phyloP scores from a whole-genome alignment of 2,888 invertebrate genomes.

The Morinoia aosen region DNA sequence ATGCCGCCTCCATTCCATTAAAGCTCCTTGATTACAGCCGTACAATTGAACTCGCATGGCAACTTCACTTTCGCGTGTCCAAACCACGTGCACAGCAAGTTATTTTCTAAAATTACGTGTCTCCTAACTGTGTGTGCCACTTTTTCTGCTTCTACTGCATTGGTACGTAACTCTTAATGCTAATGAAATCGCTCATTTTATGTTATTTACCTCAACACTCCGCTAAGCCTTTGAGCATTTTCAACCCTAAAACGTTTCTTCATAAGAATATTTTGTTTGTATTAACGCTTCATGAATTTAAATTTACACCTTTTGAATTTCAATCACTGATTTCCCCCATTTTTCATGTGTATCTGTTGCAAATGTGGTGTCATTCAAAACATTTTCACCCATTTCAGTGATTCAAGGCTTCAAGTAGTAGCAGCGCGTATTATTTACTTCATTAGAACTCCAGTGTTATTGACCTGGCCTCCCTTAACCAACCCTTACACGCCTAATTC shows the following conservation, averaged over 20 bases:
- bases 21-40: too few relatives aligned
- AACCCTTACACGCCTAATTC: too few relatives aligned
- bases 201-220: background rate
- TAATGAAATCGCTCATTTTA: background rate
- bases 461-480: too few relatives aligned
- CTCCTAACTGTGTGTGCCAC: background rate
- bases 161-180: background rate
- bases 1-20: too few relatives aligned
- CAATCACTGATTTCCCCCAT: background rate
- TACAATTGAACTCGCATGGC: too few relatives aligned
- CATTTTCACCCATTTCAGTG: too few relatives aligned
- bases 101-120: background rate
- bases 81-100: background rate
- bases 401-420: too few relatives aligned
- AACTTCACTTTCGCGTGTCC: too few relatives aligned
- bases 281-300: background rate
- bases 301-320: background rate
- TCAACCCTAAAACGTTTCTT: background rate
- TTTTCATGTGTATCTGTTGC: background rate
- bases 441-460: too few relatives aligned
- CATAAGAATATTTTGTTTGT: background rate
- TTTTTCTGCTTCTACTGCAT: background rate
- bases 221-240: background rate
- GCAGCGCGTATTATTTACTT: too few relatives aligned
- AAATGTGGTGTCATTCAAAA: background rate